Evolutionary conservation across 2,113 vertebrate species (phyloP), one percentile per base, ranked within the genome.

Genomic region (Xiphorhynchus elegans): DNA sequence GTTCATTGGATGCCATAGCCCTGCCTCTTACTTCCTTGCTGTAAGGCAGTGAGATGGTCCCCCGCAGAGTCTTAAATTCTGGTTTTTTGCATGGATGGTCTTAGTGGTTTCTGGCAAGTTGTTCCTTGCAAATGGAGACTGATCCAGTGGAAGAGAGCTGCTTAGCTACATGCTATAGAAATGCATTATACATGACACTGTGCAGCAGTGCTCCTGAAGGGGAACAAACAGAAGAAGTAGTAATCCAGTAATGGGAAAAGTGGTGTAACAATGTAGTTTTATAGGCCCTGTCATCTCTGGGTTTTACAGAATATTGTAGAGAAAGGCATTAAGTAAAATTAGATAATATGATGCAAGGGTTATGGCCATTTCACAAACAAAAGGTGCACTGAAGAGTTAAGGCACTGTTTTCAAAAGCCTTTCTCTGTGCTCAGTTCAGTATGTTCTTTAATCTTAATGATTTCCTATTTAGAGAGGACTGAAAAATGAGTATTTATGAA

Each of bases 331-430:
- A 85, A 31, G 37, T 89, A 95, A 81, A 73, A 90, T 64, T 73
- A 72, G 62, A 68, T 84, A 78, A 59, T 55, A 7, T 42, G 39
- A 46, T 72, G 40, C 39, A 68, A 56, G 35, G 28, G 29, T 91
- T 90, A 70, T 13, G 20, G 23, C 33, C 78, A 33, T 92, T 95
- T 89, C 77, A 75, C 56, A 76, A 91, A 67, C 42, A 89, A 89
- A 94, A 85, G 46, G 47, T 77, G 39, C 67, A 68, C 80, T 69
- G 40, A 94, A 94, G 63, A 91, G 47, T 80, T 91, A 88, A 96
- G 75, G 19, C 25, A 84, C 46, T 67, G 13, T 77, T 95, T 95
- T 81, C 69, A 69, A 77, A 93, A 82, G 33, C 82, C 46, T 60
- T 70, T 77, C 26, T 88, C 33, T 81, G 42, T 74, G 42, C 76